Percentiles rank a stretch among this genome's conserved stretches.
Conservation (phyloP, 2,797 vertebrate species). For the Adrianichthys oophorus region DNA sequence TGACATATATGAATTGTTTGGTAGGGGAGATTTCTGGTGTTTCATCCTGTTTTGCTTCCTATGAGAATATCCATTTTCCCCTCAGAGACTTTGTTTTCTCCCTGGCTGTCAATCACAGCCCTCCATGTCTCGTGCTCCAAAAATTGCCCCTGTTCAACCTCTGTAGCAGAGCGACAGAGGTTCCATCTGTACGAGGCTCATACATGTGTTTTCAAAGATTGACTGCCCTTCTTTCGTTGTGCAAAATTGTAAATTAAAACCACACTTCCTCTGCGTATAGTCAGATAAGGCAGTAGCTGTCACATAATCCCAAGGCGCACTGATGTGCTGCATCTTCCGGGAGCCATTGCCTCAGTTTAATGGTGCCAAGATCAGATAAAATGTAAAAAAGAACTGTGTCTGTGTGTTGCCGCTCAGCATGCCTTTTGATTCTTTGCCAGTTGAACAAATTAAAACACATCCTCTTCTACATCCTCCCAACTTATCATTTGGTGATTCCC, state of each 20-base stretch:
- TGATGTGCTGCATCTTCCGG: background rate
- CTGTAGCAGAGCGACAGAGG: background rate
- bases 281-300: too few species aligned
- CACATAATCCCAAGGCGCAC: too few species aligned
- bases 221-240: background rate
- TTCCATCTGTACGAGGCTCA: background rate
- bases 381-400: background rate
- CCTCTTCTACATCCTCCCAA: background rate
- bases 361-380: too few species aligned
- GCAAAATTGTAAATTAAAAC: background rate
- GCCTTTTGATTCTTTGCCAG: background rate
- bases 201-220: background rate
- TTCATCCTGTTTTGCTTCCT: too few species aligned
- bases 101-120: too few species aligned
- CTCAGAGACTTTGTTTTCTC: too few species aligned
- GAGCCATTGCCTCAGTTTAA: background rate
- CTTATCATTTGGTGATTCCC: slow-evolving; percentile 5
- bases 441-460: slow-evolving; percentile 1
- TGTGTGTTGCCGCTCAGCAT: background rate
- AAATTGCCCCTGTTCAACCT: background rate
- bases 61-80: too few species aligned
- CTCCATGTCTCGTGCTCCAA: background rate
- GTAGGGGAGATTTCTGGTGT: too few species aligned
- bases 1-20: too few species aligned
- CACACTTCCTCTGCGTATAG: background rate